Evolutionary conservation across 2,797 vertebrate genomes (phyloP).

Genomic region (Acrossocheilus fasciatus): DNA sequence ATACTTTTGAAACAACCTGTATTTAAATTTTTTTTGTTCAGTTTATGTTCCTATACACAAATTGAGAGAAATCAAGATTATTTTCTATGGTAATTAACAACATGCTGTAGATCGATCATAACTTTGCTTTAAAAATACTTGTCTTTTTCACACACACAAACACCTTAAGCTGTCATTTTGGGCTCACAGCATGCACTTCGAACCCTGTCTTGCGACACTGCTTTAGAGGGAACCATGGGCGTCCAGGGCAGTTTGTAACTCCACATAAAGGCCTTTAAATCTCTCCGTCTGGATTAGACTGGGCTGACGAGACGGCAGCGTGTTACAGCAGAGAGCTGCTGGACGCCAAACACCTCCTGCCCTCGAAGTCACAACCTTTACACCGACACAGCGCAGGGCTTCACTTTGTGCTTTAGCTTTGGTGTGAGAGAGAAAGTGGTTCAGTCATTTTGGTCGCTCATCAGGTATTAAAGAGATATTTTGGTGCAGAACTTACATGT

Average conservation of each 20-base stretch:
- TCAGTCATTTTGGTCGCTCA: neutral
- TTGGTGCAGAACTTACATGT: neutral
- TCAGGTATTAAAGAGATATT: neutral
- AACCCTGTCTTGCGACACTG: slow-evolving; percentile 2
- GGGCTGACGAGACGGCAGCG: neutral
- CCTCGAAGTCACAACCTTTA: neutral
- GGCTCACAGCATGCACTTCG: neutral
- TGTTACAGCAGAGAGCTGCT: neutral
- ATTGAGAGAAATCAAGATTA: neutral
- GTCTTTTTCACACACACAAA: neutral
- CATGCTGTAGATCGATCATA: neutral
- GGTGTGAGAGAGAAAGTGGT: neutral
- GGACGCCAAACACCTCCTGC: neutral
- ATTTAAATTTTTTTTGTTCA: neutral
- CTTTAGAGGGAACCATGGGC: neutral
- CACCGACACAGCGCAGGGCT: neutral
- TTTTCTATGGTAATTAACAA: neutral
- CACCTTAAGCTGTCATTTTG: neutral
- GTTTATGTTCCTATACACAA: neutral
- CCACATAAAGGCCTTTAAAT: slow-evolving; percentile 39
- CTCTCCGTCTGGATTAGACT: slow-evolving; percentile 32
- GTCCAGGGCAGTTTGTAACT: slow-evolving; percentile 27
- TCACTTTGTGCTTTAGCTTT: neutral
- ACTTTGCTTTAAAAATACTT: neutral
- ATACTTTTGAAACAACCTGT: neutral